Base-by-base conservation (phyloP, 2,113 vertebrate species). In the Nipponia nippon region DNA sequence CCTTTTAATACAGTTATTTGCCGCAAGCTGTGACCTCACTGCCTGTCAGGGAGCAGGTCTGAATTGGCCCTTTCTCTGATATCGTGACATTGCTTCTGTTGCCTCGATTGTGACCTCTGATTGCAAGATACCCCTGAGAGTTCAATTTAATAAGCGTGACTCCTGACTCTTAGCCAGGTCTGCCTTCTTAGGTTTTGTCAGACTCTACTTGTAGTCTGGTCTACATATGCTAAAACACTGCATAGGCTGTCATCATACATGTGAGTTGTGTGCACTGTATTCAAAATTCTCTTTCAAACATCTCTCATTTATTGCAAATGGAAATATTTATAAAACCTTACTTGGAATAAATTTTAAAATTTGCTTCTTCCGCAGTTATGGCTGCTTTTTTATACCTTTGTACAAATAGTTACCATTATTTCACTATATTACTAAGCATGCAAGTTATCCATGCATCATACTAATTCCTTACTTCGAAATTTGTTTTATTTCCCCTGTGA, bases 91-190 rank as follows among this genome's bases (percentile, higher is more conserved):
- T 98, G 98, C 98, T 98, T 98, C 98, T 98, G 97, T 98, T 98
- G 98, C 98, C 98, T 98, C 98, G 98, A 98, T 98, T 98, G 97
- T 98, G 98, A 99, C 97, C 98, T 98, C 98, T 98, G 98, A 98
- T 98, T 98, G 95, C 98, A 95, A 98, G 98, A 98, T 99, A 98
- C 98, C 98, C 98, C 98, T 99, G 98, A 99, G 99, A 99, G 97
- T 98, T 98, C 96, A 79, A 76, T 97, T 97, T 99, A 99, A 99
- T 98, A 99, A 98, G 98, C 99, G 95, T 99, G 98, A 99, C 99
- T 99, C 98, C 99, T 99, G 97, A 97, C 97, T 98, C 98, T 98
- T 98, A 98, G 97, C 97, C 98, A 98, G 98, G 96, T 98, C 97
- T 96, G 97, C 97, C 92, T 98, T 95, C 90, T 87, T 95, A 97